phyloP scores from a whole-genome alignment of 2,888 invertebrate genomes.

The Diadegma fenestrale region DNA sequence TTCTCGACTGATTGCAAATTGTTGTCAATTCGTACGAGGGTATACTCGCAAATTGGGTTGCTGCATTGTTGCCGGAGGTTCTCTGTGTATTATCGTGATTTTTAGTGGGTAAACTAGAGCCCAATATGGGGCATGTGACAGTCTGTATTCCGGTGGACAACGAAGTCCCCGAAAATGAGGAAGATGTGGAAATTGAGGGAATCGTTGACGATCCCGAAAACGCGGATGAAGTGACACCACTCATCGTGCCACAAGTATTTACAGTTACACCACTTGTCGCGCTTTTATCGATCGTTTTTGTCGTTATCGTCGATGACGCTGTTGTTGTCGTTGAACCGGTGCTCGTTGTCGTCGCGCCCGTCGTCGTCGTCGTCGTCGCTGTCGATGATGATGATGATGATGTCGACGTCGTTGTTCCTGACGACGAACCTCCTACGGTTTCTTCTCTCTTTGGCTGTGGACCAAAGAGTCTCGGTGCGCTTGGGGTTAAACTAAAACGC shows the following conservation, averaged over 20 bases:
- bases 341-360: slow-evolving; percentile 32
- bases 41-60: slow-evolving; percentile 56
- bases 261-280: slow-evolving; percentile 75
- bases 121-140: slow-evolving; percentile 43
- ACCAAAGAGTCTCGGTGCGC: slow-evolving; percentile 75
- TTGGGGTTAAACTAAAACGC: slow-evolving; percentile 79
- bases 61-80: slow-evolving; percentile 43
- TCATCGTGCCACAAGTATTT: slow-evolving; percentile 71
- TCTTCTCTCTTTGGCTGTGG: slow-evolving; percentile 68
- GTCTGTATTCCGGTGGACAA: slow-evolving; percentile 61
- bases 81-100: slow-evolving; percentile 40
- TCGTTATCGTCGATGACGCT: slow-evolving; percentile 68
- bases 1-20: slow-evolving; percentile 46
- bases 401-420: slow-evolving; percentile 51
- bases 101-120: slow-evolving; percentile 52
- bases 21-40: slow-evolving; percentile 48
- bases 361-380: slow-evolving; percentile 51
- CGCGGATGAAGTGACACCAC: slow-evolving; percentile 73
- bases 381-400: no score
- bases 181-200: slow-evolving; percentile 60
- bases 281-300: slow-evolving; percentile 75
- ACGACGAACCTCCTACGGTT: slow-evolving; percentile 40
- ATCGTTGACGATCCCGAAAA: slow-evolving; percentile 69
- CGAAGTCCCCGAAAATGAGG: slow-evolving; percentile 56
- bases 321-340: slow-evolving; percentile 28